Evolutionary conservation across 2,113 vertebrate species (phyloP).

Genomic region (Ariopsis seemanni): DNA sequence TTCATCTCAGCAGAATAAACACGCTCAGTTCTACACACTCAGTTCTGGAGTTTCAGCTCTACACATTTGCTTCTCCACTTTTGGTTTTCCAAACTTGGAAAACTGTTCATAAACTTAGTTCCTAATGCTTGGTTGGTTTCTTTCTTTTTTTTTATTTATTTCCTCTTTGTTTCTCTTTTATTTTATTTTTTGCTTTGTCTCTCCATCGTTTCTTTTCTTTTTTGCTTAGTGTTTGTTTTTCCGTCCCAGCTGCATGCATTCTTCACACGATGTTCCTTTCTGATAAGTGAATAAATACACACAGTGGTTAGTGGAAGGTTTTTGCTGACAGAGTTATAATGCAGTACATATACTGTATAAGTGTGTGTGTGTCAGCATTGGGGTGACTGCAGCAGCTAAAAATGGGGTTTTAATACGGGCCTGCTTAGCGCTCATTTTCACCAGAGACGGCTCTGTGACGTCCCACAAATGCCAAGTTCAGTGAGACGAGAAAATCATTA

Average conservation of each 20-base stretch:
- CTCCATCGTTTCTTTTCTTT: not conserved
- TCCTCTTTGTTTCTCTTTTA: not conserved
- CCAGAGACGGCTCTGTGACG: conserved; percentile 28
- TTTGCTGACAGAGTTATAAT: not conserved
- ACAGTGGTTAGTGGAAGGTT: not conserved
- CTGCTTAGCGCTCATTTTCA: conserved; percentile 38
- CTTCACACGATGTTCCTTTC: not conserved
- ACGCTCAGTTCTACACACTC: not conserved
- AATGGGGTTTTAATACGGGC: conserved; percentile 47
- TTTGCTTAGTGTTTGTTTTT: not conserved
- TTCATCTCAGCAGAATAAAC: conserved; percentile 3
- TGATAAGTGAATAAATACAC: not conserved
- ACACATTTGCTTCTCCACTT: not conserved
- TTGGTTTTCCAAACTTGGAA: not conserved
- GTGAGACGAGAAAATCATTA: conserved; percentile 46
- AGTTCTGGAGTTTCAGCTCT: not conserved
- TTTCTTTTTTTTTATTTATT: not conserved
- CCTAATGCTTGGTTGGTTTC: not conserved
- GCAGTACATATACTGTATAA: not conserved
- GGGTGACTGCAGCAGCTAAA: conserved; percentile 29
- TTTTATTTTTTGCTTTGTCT: not conserved
- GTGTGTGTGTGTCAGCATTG: conserved; percentile 19
- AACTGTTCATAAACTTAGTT: not conserved
- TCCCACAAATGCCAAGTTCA: conserved; percentile 49
- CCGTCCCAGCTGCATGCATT: no score